Evolutionary conservation across 1,140 invertebrate species (phyloP).

Genomic region (Drosophila watanabei): DNA sequence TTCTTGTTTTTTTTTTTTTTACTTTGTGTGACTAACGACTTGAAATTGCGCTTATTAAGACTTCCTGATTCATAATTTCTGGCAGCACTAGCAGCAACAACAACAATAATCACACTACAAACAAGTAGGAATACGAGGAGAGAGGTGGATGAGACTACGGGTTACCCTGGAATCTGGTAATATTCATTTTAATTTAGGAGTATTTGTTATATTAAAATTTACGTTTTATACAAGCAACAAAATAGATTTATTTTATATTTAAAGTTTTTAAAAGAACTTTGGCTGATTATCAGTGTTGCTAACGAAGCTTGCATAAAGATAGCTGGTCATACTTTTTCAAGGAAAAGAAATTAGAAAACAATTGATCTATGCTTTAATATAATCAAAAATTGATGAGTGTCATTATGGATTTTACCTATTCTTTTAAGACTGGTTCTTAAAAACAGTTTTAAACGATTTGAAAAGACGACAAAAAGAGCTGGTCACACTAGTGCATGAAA

Average conservation of each 20-base stretch:
- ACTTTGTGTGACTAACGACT: conserved; percentile 77
- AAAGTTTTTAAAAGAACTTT: background rate
- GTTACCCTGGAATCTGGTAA: background rate
- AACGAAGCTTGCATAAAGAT: background rate
- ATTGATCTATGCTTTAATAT: too few relatives aligned
- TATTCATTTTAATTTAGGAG: background rate
- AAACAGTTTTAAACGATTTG: too few relatives aligned
- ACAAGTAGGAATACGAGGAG: background rate
- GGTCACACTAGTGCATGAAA: too few relatives aligned
- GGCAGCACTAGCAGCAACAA: conserved; percentile 49
- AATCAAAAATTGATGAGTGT: too few relatives aligned
- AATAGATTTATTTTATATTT: background rate
- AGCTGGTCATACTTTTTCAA: background rate
- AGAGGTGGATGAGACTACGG: background rate
- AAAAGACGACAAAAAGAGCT: too few relatives aligned
- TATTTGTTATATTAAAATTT: background rate
- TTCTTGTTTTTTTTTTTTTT: conserved; percentile 17
- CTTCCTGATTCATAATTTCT: conserved; percentile 83
- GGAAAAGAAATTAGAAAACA: too few relatives aligned
- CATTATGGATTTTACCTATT: too few relatives aligned
- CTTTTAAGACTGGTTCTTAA: too few relatives aligned
- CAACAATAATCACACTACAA: conserved; percentile 20
- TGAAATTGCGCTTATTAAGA: conserved; percentile 85
- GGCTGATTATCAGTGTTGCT: too few relatives aligned
- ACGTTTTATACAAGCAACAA: too few relatives aligned